Evolutionary conservation across 2,888 invertebrate species (phyloP), one percentile per base, ranked within the genome.

Genomic region (Bursaphelenchus okinawaensis): DNA sequence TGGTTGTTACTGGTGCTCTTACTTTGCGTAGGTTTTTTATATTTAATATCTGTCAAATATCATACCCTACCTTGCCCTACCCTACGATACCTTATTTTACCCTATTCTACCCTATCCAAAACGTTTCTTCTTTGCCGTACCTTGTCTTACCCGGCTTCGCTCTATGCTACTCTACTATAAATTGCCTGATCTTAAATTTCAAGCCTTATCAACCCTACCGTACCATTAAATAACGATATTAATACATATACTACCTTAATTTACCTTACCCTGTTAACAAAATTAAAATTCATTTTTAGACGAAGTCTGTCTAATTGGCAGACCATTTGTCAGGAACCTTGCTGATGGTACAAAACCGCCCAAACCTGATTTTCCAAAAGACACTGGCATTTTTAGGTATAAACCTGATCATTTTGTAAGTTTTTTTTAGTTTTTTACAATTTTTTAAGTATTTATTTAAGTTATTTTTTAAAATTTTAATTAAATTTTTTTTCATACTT

Each of bases 1-100:
- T 61, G 60, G 7, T 61, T 19, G 19, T 19, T 23, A 61, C 61
- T 9, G 24, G n/a, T 7, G 28, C 54, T 9, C 29, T 61, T 8
- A 27, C 29, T 8, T 24, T 59, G 26, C 61, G 60, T 60, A 60
- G 1, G 60, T 60, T 52, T 20, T 1, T 52, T 12, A 4, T 1
- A 26, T 22, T 4, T 27, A 24, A 22, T 31, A 57, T 28, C 12
- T n/a, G 40, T n/a, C n/a, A n/a, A n/a, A n/a, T n/a, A n/a, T n/a
- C n/a, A n/a, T n/a, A n/a, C n/a, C n/a, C n/a, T n/a, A n/a, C n/a
- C n/a, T n/a, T n/a, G n/a, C n/a, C n/a, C n/a, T n/a, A n/a, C n/a
- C n/a, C n/a, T n/a, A n/a, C n/a, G n/a, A n/a, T n/a, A n/a, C n/a
- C n/a, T n/a, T n/a, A n/a, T n/a, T n/a, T n/a, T n/a, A n/a, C n/a